These are phyloP conservation scores for Cathartes aura DNA, from an alignment of 2,113 vertebrate species.

Conservation along the genomic window DNA sequence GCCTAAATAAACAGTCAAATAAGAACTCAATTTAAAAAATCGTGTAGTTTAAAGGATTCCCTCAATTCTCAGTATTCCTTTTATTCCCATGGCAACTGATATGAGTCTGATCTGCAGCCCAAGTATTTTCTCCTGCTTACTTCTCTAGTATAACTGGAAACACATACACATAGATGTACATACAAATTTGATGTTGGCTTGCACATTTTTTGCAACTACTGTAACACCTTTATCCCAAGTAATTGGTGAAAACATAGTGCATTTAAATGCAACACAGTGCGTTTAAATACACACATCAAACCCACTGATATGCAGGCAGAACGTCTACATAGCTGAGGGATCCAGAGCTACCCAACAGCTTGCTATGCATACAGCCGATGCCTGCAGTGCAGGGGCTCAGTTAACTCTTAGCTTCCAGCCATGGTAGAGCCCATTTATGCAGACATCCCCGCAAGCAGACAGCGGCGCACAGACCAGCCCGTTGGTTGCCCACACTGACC, in stretches of 20 bases:
- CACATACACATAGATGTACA: neutral
- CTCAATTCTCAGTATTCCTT: slow-evolving; percentile 42
- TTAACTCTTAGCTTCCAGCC: neutral
- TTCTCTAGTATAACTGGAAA: slow-evolving; percentile 10
- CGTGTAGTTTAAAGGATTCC: slow-evolving; percentile 48
- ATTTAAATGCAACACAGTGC: neutral
- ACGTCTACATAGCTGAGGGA: neutral
- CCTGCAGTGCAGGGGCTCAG: neutral
- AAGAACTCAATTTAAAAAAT: slow-evolving; percentile 24
- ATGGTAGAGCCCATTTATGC: fast-evolving
- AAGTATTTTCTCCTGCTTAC: slow-evolving; percentile 11
- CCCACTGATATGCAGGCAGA: neutral
- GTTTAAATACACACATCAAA: neutral
- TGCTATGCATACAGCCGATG: neutral
- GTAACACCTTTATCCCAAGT: neutral
- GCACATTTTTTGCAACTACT: neutral
- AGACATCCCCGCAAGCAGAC: neutral
- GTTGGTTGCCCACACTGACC: neutral
- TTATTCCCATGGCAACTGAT: slow-evolving; percentile 40
- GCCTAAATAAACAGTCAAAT: slow-evolving; percentile 59
- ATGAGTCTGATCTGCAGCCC: neutral
- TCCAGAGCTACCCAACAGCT: neutral
- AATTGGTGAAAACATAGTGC: neutral
- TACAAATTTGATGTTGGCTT: neutral
- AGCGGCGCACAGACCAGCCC: fast-evolving